Evolutionary conservation across 1,140 invertebrate species (phyloP).

Genomic region (Bombus pascuorum): DNA sequence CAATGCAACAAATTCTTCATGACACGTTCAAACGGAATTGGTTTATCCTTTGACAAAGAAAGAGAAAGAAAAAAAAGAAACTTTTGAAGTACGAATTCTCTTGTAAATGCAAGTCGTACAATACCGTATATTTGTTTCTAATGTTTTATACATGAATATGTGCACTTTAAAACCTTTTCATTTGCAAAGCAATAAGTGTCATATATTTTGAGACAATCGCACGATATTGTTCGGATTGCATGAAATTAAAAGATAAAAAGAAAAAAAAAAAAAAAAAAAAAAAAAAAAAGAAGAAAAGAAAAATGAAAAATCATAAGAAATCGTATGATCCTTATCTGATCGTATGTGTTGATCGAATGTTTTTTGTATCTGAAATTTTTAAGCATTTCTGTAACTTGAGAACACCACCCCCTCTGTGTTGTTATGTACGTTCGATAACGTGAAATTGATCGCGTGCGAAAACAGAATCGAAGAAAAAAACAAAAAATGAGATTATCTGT

Average conservation of each 20-base stretch:
- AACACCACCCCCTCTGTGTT: constrained; percentile 13
- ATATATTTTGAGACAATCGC: not conserved
- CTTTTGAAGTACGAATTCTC: not conserved
- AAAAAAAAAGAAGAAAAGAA: not conserved
- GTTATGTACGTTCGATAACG: constrained; percentile 27
- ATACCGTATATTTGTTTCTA: constrained; percentile 29
- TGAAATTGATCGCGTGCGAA: constrained; percentile 23
- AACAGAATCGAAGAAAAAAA: constrained; percentile 14
- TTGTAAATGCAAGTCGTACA: constrained; percentile 42
- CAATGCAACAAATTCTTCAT: not conserved
- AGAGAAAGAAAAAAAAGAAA: not conserved
- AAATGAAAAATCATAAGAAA: not conserved
- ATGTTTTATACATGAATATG: not conserved
- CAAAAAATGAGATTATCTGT: constrained; percentile 25
- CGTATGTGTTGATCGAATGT: constrained; percentile 31
- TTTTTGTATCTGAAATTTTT: constrained; percentile 51
- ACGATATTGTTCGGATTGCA: constrained; percentile 30
- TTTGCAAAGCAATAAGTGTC: not conserved
- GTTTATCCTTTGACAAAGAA: constrained; percentile 22
- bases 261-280: not conserved
- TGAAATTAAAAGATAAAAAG: constrained; percentile 17
- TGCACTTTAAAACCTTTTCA: not conserved
- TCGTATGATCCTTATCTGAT: constrained; percentile 9
- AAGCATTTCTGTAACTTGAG: constrained; percentile 29
- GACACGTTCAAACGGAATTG: constrained; percentile 3